Base-by-base conservation (phyloP, 1,140 invertebrate species). In the Neoseiulus cucumeris region DNA sequence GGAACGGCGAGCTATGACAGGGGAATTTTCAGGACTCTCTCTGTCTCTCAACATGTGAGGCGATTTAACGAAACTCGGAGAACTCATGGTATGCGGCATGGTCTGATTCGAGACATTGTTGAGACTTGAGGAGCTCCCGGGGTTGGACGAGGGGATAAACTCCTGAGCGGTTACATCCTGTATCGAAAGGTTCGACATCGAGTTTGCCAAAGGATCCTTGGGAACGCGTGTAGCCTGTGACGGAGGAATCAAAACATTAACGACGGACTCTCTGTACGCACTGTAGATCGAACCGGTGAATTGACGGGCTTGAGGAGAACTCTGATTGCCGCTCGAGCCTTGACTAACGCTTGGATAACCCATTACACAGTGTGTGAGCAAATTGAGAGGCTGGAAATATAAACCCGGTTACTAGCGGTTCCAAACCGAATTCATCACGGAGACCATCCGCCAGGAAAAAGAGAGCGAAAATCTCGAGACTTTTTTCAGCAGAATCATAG, bases 281-380 rank as follows among this genome's bases (percentile, higher is more conserved):
- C 79, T 76, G 88, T 88, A 68, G 86, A 88, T 74, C 88, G 86
- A 75, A 86, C 82, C 47, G 86, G 86, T 72, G 87, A 81, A 71
- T 84, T 85, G 22, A 33, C 7, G 59, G 17, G 20, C 41, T 64
- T 69, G 44, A 41, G 44, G 42, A 29, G 66, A 6, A 64, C 30
- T 29, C 22, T 51, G 29, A 20, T 41, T 25, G 30, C 64, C n/a
- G 25, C 22, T 20, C n/a, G 44, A 39, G 22, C 5, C 14, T 42
- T 17, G 64, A 42, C n/a, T 22, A 25, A 25, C n/a, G n/a, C 20
- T n/a, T 18, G 18, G 18, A 65, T 17, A 42, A 22, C 41, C 25
- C 2, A 42, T 65, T 12, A 42, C 2, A 20, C 18, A 65, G 20
- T 9, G 17, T 4, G 12, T 39, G 7, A 44, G 14, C 28, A 18